A percentile compares a stretch with the other conserved stretches of the same genome.
phyloP scores from a whole-genome alignment of 2,113 vertebrate genomes.

The Cynoglossus semilaevis region DNA sequence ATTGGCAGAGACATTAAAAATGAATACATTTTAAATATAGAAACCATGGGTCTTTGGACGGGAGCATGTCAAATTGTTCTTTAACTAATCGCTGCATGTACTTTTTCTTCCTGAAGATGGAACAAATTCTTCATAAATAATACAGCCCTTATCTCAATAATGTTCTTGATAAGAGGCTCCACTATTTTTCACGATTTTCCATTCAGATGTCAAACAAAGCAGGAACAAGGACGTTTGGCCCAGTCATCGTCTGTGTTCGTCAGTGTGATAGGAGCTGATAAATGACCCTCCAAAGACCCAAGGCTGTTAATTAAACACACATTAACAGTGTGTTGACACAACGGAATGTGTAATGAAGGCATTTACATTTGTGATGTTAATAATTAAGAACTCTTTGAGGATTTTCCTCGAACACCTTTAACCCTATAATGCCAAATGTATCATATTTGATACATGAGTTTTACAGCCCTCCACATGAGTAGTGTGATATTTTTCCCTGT shows the following conservation, averaged over 20 bases:
- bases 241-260: no score
- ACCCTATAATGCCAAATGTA: no score
- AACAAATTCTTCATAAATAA: constrained; percentile 13
- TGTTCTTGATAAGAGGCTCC: not conserved
- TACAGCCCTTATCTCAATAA: constrained; percentile 5
- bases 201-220: not conserved
- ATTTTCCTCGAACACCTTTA: not conserved
- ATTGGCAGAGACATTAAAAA: no score
- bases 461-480: no score
- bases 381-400: no score
- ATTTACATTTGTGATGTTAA: not conserved
- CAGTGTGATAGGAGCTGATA: no score
- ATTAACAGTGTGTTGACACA: constrained; percentile 21
- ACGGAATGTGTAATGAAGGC: constrained; percentile 5
- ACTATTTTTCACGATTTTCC: not conserved
- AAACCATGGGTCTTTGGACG: constrained; percentile 31
- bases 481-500: no score
- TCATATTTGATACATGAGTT: no score
- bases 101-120: constrained; percentile 13
- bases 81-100: not conserved
- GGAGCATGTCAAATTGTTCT: not conserved
- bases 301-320: constrained; percentile 5
- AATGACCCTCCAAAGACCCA: constrained; percentile 45
- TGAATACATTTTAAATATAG: not conserved
- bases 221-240: constrained; percentile 2